A percentile compares a stretch with the other conserved stretches of the same genome.
These are phyloP conservation scores for Amphimedon queenslandica DNA, from an alignment of 37 sponge, comb jelly and placozoan species.

Conservation along the genomic window DNA sequence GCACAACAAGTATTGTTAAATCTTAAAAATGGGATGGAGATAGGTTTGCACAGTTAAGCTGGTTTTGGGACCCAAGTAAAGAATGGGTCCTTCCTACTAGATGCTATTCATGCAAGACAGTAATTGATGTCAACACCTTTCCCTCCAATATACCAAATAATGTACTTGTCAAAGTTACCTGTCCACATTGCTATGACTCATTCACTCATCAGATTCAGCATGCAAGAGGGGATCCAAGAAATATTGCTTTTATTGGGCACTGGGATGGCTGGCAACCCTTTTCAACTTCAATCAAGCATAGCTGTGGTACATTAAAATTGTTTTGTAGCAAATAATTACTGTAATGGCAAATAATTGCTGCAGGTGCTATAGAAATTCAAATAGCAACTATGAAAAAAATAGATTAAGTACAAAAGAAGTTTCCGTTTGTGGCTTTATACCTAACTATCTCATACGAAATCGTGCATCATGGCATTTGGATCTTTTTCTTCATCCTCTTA, in stretches of 20 bases:
- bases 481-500: conserved; percentile 19
- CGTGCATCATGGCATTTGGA: background rate
- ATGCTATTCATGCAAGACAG: no score
- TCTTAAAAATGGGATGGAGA: conserved; percentile 20
- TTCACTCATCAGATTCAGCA: conserved; percentile 3
- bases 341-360: no score
- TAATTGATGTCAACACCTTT: no score
- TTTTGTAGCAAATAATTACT: background rate
- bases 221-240: conserved; percentile 34
- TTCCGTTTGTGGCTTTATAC: conserved; percentile 22
- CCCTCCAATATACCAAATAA: background rate
- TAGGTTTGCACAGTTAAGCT: conserved; percentile 19
- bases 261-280: conserved; percentile 41
- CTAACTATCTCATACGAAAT: conserved; percentile 18
- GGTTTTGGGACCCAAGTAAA: conserved; percentile 26
- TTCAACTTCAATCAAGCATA: conserved; percentile 20
- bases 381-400: conserved; percentile 18
- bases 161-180: no score
- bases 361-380: conserved; percentile 15
- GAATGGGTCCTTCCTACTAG: background rate
- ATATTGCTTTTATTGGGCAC: conserved; percentile 32
- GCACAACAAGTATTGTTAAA: background rate
- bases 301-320: conserved; percentile 10
- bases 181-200: conserved; percentile 1
- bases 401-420: conserved; percentile 3